Evolutionary conservation across 2,888 invertebrate species (phyloP), one percentile per base, ranked within the genome.

Genomic region (Leptinotarsa tumamoca): DNA sequence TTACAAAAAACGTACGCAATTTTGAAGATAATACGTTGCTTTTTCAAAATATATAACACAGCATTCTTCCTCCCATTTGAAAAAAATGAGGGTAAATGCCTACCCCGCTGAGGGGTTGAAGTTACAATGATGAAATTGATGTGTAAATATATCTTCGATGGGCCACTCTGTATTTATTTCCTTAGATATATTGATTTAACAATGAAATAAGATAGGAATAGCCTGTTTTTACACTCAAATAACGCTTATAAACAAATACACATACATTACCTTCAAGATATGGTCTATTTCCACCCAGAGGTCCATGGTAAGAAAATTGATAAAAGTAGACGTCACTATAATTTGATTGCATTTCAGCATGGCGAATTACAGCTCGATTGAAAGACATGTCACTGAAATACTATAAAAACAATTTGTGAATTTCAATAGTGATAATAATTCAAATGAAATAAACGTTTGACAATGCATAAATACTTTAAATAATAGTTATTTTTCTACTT

Each of bases 301-400:
- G 61, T 14, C 82, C 82, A 52, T 79, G 70, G 52, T 82, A 83
- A 4, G 82, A 82, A 73, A 83, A 83, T 50, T 81, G 78, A 58
- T 82, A 83, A 50, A 81, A 82, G 66, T 79, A 83, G 13, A 83
- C 80, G 43, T 81, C 78, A 50, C 76, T 80, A 58, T 74, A 82
- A 23, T 70, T 63, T 3, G 83, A 77, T 68, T 80, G 79, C 23
- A 81, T 68, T 54, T 81, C 76, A 7, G 81, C 83, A 50, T 80
- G 79, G 54, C 76, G 75, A 18, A 81, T 80, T 10, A 80, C 67
- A 10, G 78, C 74, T 71, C 80, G 72, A 10, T 76, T 79, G 68
- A 78, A 80, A 17, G 74, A 77, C 18, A 73, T 80, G 68, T 82
- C 82, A 72, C 81, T 81, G 63, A 75, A 80, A 73, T 71, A 79